Evolutionary conservation across 2,797 vertebrate species (phyloP).

Genomic region (Manis crassicaudata): DNA sequence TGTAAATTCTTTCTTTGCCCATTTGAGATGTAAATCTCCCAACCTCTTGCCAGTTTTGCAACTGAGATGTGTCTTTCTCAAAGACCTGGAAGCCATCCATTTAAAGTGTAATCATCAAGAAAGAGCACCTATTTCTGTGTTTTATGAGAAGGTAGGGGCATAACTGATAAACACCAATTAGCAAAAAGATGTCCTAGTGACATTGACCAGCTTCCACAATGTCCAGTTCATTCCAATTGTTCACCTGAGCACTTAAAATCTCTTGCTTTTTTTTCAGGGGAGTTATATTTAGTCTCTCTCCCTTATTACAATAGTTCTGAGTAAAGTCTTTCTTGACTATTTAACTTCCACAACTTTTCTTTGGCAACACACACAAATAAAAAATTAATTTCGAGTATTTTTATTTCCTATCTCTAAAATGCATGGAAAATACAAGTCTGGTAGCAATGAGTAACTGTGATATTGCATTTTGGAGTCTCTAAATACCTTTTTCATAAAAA

Average conservation of each 20-base stretch:
- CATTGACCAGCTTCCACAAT: background rate
- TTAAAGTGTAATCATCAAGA: background rate
- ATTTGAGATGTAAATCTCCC: background rate
- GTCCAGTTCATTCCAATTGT: background rate
- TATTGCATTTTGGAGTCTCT: background rate
- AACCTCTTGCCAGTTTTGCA: background rate
- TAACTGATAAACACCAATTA: background rate
- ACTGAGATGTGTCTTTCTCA: background rate
- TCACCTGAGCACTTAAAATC: background rate
- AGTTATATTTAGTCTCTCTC: background rate
- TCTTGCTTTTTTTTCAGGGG: background rate
- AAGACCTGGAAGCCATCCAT: background rate
- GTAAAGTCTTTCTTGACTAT: background rate
- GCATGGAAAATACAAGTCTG: background rate
- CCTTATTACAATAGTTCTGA: background rate
- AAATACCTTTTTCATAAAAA: background rate
- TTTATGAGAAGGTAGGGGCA: background rate
- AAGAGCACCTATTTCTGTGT: background rate
- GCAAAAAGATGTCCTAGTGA: background rate
- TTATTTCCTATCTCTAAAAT: background rate
- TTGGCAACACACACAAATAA: background rate
- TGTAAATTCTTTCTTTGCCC: background rate
- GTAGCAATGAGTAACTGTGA: background rate
- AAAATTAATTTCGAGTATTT: background rate
- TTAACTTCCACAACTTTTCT: background rate